These are phyloP conservation scores for western clawed frog (Xenopus tropicalis) DNA, from an alignment of 2,113 vertebrate species.

Conservation along the genomic window UCB_Xtro_10.0 CM004450.2:87656501-87657000, in stretches of 20 bases:
- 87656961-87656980: too few relatives aligned
- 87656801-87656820: slow-evolving; percentile 2
- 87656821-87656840: background rate
- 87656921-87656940: too few relatives aligned
- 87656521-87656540: background rate
- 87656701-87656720: background rate
- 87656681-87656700: background rate
- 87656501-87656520: too few relatives aligned
- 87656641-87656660: background rate
- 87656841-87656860: too few relatives aligned
- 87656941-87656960: too few relatives aligned
- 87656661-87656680: background rate
- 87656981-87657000: too few relatives aligned
- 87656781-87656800: background rate
- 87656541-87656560: background rate
- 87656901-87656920: too few relatives aligned
- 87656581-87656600: background rate
- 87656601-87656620: background rate
- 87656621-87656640: slow-evolving; percentile 20
- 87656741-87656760: slow-evolving; percentile 1
- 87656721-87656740: background rate
- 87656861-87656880: too few relatives aligned
- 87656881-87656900: too few relatives aligned
- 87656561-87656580: background rate
- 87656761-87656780: background rate